These are phyloP conservation scores for Cataglyphis hispanica DNA, from an alignment of 1,140 invertebrate species.

Conservation along the genomic window DNA sequence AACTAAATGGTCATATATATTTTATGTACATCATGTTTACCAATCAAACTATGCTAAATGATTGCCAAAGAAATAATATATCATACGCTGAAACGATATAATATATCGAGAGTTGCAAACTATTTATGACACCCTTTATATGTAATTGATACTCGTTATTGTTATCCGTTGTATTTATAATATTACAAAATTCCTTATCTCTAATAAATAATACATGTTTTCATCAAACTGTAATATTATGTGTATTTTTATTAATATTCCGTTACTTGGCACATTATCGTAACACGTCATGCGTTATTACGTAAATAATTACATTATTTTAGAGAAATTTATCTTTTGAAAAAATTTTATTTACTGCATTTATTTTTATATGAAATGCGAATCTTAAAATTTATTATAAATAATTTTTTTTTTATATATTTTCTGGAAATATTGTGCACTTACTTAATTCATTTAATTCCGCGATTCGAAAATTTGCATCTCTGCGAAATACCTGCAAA, in stretches of 20 bases:
- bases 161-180: conserved; percentile 39
- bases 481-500: neutral
- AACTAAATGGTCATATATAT: conserved; percentile 1
- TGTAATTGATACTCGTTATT: conserved; percentile 22
- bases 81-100: conserved; percentile 26
- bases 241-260: neutral
- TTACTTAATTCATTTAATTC: neutral
- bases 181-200: conserved; percentile 18
- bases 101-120: conserved; percentile 51
- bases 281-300: neutral
- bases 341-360: too few relatives aligned
- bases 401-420: neutral
- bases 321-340: too few relatives aligned
- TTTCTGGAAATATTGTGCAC: neutral
- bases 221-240: neutral
- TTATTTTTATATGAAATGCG: too few relatives aligned
- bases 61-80: conserved; percentile 47
- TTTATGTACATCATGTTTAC: conserved; percentile 25
- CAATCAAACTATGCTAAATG: conserved; percentile 26
- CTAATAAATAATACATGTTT: conserved; percentile 43
- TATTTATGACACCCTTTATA: conserved; percentile 13
- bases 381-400: neutral
- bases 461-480: neutral
- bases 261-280: neutral
- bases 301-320: neutral